Evolutionary conservation across 2,888 invertebrate genomes (phyloP).

Genomic region (Scaptomyza cyrtandrae): DNA sequence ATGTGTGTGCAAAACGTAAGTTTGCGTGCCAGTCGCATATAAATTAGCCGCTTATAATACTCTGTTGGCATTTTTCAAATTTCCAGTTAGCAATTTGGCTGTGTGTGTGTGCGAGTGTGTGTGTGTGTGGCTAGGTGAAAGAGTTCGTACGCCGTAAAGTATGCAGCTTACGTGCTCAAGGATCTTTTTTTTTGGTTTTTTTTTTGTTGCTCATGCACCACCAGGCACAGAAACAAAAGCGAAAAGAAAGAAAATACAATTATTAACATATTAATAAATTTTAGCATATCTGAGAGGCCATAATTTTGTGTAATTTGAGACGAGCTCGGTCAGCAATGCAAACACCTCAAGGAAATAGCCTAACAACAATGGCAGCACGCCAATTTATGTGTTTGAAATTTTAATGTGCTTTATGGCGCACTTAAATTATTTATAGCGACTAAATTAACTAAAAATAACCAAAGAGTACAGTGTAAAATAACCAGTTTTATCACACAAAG

Average conservation of each 20-base stretch:
- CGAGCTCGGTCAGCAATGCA: conserved; percentile 57
- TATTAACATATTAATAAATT: conserved; percentile 83
- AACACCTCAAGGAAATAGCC: conserved; percentile 73
- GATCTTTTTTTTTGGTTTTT: too few relatives aligned
- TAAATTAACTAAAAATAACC: conserved; percentile 11
- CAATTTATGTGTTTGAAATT: conserved; percentile 28
- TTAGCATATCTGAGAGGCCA: conserved; percentile 77
- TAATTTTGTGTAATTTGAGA: conserved; percentile 78
- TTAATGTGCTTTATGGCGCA: conserved; percentile 34
- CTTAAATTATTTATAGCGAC: conserved; percentile 18
- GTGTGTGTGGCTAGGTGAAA: conserved; percentile 58
- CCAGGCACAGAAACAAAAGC: conserved; percentile 35
- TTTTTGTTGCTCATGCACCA: conserved; percentile 31
- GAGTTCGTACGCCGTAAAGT: conserved; percentile 78
- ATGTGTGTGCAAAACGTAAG: conserved; percentile 79
- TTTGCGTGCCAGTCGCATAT: conserved; percentile 77
- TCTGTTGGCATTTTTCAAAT: conserved; percentile 79
- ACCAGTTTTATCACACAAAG: conserved; percentile 14
- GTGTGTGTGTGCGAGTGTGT: conserved; percentile 17
- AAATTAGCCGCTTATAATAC: conserved; percentile 78
- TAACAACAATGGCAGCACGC: conserved; percentile 44
- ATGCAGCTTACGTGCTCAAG: conserved; percentile 77
- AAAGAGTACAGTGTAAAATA: not conserved
- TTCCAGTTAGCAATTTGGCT: conserved; percentile 76
- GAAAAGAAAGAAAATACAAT: conserved; percentile 63